Evolutionary conservation across 2,888 invertebrate species (phyloP), one percentile per base, ranked within the genome.

Genomic region (Aphodius granarius): DNA sequence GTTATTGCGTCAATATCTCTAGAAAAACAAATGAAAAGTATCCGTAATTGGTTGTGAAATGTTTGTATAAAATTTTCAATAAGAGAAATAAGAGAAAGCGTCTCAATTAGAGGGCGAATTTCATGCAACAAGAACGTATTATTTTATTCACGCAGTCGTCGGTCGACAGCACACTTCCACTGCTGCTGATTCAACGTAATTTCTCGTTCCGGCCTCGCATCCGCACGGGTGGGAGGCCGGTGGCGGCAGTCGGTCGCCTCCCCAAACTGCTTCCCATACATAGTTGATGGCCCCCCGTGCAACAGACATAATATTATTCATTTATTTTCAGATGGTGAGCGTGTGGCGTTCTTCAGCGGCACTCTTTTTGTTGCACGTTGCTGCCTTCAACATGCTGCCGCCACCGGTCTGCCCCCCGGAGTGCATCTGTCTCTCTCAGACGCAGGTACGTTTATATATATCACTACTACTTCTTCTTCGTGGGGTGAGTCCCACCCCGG

Each of bases 341-440:
- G 78, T 79, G 75, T 79, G 81, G 79, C 82, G 85, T 82, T 84
- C 84, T 79, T 81, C 81, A 81, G 81, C 84, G 79, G 82, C 82
- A 80, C 83, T 86, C 76, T 77, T 84, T 76, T 80, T 85, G 76
- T 82, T 85, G 75, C 85, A 85, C 79, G 83, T 83, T 74, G 85
- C 86, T 73, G 83, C 86, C 74, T 81, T 85, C 74, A 84, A 84
- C 74, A 83, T 84, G 81, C 82, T 84, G 23, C 81, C 89, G 78
- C 87, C 89, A 83, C 91, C 92, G 81, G 90, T 91, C 81, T 95
- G 95, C 86, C 94, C 94, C 78, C 89, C 91, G 82, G 94, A 95
- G 89, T 95, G 95, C 89, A 94, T 95, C 87, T 95, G 95, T 86
- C 90, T 95, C 78, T 95, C 95, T 77, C 94, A 94, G 86, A 94